Evolutionary conservation across 1,140 invertebrate genomes (phyloP), one percentile per base, ranked within the genome.

Genomic region (Scaptomyza montana): DNA sequence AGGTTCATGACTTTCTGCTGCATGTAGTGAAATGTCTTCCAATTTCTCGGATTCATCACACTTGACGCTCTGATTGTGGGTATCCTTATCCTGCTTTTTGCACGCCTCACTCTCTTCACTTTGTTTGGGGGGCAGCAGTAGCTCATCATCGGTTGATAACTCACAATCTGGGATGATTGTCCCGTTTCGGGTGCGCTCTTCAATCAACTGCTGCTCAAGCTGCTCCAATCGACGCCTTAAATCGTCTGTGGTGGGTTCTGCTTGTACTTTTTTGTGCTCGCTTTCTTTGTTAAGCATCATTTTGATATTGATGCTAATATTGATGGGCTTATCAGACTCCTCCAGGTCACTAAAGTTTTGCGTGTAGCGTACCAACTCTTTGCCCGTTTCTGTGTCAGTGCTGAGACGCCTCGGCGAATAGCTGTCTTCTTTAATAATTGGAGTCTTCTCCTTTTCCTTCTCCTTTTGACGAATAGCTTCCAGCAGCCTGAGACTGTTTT

Each of bases 271-370:
- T 25, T 59, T 74, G 10, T 51, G 59, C 8, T 78, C 74, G 7
- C 28, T 56, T 4, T 91, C 90, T 46, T 91, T 90, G 55, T 90
- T 91, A 12, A 91, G 53, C 33, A 81, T 36, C 90, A 91, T 91
- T 68, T 91, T 90, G 8, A 91, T 91, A 56, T 91, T 91, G 19
- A 91, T 91, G 66, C 90, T 91, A 2, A 91, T 91, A 51, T 91
- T 91, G 7, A 91, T 90, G 36, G 90, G 90, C 30, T 91, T 91
- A 13, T 85, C 90, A 5, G 67, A 47, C 10, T 91, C 90, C 50
- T 85, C 86, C 16, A 91, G 33, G 46, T 91, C 90, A 6, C 76
- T 74, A 54, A 85, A 56, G 59, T 87, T 87, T 7, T 89, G 80
- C 0, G 80, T 79, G 25, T 91, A 91, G 2, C 90, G 65, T 4